Evolutionary conservation across 2,797 vertebrate species (phyloP), one percentile per base, ranked within the genome.

Genomic region (Distichodus sexfasciatus): DNA sequence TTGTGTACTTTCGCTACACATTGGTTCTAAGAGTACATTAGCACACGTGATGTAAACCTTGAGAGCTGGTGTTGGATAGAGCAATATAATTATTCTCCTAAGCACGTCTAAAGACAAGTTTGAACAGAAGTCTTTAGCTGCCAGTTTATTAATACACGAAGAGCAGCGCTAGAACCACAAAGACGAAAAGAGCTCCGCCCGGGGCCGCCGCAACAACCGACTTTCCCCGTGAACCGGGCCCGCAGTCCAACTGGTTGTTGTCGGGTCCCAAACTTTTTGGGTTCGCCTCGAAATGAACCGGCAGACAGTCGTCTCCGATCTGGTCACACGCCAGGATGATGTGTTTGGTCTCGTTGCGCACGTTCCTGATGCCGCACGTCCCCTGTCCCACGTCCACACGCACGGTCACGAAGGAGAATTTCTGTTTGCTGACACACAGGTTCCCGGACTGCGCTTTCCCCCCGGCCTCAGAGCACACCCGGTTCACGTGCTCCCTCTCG

Each of bases 211-310:
- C 59, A 40, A 28, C 17, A 79, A 78, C 1, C 17, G 66, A 4
- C 1, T 46, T 24, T 0, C 23, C 1, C 5, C 24, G 4, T 6
- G 1, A 38, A 36, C 10, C 1, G 65, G 46, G 19, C 61, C 82
- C 77, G 69, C 91, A 92, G 71, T 71, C 81, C 28, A 0, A 76
- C 48, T 80, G 80, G 11, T 86, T 89, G 71, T 88, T 84, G 1
- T 19, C 33, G 0, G 91, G 89, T 24, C 10, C 71, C 0, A 0
- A 0, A 21, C 24, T 0, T 0, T 19, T 0, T 0, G 83, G 72
- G 77, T 92, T 92, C 12, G 86, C 88, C 68, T 91, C 87, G n/a
- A 91, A 92, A 50, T 91, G 90, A 35, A 91, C 87, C 0, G 90
- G 90, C 28, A 89, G 48, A 15, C 91, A 92, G 17, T 58, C 70